Evolutionary conservation across 2,797 vertebrate genomes (phyloP).

Genomic region (Gobio occitaniae): DNA sequence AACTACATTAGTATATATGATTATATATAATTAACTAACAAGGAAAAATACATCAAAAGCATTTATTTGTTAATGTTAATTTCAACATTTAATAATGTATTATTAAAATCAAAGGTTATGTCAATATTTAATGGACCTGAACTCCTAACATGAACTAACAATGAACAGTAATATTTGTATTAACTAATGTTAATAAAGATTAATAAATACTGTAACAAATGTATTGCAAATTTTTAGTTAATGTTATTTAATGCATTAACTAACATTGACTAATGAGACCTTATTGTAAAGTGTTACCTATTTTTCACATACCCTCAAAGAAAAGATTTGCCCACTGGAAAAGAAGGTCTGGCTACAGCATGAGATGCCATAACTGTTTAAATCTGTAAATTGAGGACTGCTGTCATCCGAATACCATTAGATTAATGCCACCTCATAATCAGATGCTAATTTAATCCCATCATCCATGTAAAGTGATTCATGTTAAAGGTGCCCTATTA

Average conservation of each 20-base stretch:
- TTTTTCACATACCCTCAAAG: neutral
- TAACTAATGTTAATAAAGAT: neutral
- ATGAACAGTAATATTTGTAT: neutral
- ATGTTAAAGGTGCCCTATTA: slow-evolving; percentile 79
- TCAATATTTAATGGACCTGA: neutral
- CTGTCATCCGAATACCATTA: slow-evolving; percentile 79
- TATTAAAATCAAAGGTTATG: neutral
- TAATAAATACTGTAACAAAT: neutral
- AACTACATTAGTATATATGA: neutral
- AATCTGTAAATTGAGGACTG: slow-evolving; percentile 72
- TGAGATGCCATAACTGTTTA: slow-evolving; percentile 61
- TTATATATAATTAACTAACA: neutral
- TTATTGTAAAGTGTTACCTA: neutral
- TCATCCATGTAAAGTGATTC: slow-evolving; percentile 78
- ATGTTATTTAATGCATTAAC: neutral
- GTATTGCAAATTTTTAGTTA: neutral
- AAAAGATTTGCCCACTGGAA: neutral
- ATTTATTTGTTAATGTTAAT: neutral
- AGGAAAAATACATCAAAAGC: neutral
- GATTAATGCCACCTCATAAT: slow-evolving; percentile 74
- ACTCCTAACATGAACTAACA: neutral
- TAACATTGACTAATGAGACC: neutral
- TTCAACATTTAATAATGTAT: neutral
- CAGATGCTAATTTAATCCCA: slow-evolving; percentile 78
- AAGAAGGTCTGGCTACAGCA: slow-evolving; percentile 57